These are phyloP conservation scores for Acanthosoma haemorrhoidale DNA, from an alignment of 2,888 invertebrate genomes.

Conservation along the genomic window DNA sequence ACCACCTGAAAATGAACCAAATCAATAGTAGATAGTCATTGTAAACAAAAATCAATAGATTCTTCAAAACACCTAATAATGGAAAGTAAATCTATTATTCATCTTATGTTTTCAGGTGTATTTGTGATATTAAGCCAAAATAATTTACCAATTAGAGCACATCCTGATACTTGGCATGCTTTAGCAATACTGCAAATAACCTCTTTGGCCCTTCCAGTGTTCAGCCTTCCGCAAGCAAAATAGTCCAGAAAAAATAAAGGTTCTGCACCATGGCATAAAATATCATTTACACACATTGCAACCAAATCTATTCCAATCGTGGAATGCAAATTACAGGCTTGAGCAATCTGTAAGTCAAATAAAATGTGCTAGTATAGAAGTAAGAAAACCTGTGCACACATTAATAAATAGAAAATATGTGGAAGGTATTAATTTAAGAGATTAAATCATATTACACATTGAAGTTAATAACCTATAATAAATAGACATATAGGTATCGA, in stretches of 20 bases:
- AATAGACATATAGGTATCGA: no score
- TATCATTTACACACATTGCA: slow-evolving; percentile 97
- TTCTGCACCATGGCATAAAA: slow-evolving; percentile 90
- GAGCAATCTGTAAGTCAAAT: slow-evolving; percentile 61
- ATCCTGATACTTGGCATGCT: slow-evolving; percentile 79
- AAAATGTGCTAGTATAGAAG: neutral
- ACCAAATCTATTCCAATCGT: slow-evolving; percentile 91
- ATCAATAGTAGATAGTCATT: neutral
- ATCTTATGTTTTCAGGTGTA: neutral
- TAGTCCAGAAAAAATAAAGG: slow-evolving; percentile 96
- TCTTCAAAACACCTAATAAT: neutral
- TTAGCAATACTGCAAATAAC: slow-evolving; percentile 83
- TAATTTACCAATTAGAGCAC: slow-evolving; percentile 73
- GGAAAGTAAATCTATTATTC: neutral
- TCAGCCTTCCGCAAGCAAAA: slow-evolving; percentile 83
- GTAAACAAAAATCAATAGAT: neutral
- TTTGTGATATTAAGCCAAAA: neutral
- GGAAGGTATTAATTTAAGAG: no score
- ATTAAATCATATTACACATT: no score
- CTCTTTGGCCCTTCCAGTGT: slow-evolving; percentile 66
- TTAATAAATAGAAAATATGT: no score
- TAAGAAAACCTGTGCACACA: no score
- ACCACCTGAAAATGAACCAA: slow-evolving; percentile 59
- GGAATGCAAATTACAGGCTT: slow-evolving; percentile 68
- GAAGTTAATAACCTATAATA: no score